These are phyloP conservation scores for Adela reaumurella DNA, from an alignment of 2,888 invertebrate genomes.

Conservation along the genomic window DNA sequence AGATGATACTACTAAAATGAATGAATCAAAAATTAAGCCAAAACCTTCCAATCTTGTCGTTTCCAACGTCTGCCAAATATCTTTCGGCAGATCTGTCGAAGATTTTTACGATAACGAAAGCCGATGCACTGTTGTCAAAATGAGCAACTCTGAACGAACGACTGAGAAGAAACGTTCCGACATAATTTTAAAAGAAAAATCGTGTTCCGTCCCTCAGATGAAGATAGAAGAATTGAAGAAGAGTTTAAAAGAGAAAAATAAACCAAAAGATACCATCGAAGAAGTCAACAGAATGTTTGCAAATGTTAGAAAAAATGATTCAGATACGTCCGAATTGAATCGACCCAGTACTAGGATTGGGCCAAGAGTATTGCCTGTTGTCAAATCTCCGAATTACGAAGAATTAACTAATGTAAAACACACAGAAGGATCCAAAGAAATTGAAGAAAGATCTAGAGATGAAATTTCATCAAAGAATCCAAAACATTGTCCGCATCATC, in stretches of 20 bases:
- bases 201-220: constrained; percentile 44
- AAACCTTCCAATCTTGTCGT: constrained; percentile 19
- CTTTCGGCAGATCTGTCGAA: constrained; percentile 22
- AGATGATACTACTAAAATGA: constrained; percentile 28
- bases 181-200: constrained; percentile 24
- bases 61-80: neutral
- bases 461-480: constrained; percentile 12
- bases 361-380: constrained; percentile 38
- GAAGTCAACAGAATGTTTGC: constrained; percentile 47
- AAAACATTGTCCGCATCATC: neutral
- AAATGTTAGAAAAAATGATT: constrained; percentile 21
- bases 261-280: constrained; percentile 35
- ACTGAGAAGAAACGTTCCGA: constrained; percentile 17
- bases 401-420: too few relatives aligned
- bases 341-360: constrained; percentile 31
- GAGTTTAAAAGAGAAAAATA: constrained; percentile 28
- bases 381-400: constrained; percentile 20
- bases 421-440: too few relatives aligned
- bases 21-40: constrained; percentile 17
- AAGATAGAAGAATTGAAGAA: constrained; percentile 39
- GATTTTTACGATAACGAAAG: constrained; percentile 15
- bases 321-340: constrained; percentile 20
- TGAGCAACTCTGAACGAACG: constrained; percentile 15
- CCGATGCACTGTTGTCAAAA: constrained; percentile 24
- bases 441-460: too few relatives aligned